Percentiles rank a stretch among this genome's conserved stretches.
These are phyloP conservation scores for Sander lucioperca DNA, from an alignment of 2,113 vertebrate genomes.

Conservation along the genomic window DNA sequence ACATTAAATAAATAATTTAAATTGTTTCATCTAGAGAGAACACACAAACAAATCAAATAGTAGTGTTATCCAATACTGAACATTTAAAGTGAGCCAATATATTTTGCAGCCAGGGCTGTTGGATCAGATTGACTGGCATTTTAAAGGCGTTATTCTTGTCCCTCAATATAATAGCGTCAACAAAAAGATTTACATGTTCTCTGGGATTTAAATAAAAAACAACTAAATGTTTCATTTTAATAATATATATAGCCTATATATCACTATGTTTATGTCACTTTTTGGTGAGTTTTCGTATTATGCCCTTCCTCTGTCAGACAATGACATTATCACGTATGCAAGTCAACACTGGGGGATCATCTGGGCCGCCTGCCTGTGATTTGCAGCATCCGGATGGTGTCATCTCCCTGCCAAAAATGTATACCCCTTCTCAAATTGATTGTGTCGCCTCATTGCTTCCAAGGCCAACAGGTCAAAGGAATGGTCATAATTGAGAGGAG, in stretches of 20 bases:
- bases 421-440: conserved; percentile 85
- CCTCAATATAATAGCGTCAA: background rate
- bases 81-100: background rate
- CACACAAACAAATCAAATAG: background rate
- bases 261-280: background rate
- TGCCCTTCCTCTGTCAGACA: background rate
- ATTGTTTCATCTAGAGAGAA: background rate
- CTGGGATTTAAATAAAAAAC: background rate
- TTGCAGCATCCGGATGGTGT: conserved; percentile 85
- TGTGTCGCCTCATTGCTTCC: conserved; percentile 81
- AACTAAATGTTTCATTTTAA: background rate
- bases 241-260: background rate
- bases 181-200: background rate
- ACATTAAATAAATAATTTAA: background rate
- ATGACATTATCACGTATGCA: conserved; percentile 43
- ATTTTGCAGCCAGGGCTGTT: background rate
- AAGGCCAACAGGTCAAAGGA: conserved; percentile 79
- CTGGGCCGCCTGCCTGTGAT: conserved; percentile 59
- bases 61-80: background rate
- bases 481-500: conserved; percentile 88
- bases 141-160: background rate
- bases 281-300: background rate
- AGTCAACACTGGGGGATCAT: conserved; percentile 57
- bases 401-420: conserved; percentile 81
- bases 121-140: background rate